These are phyloP conservation scores for Melanostoma scalare DNA, from an alignment of 2,888 invertebrate species.

Conservation along the genomic window DNA sequence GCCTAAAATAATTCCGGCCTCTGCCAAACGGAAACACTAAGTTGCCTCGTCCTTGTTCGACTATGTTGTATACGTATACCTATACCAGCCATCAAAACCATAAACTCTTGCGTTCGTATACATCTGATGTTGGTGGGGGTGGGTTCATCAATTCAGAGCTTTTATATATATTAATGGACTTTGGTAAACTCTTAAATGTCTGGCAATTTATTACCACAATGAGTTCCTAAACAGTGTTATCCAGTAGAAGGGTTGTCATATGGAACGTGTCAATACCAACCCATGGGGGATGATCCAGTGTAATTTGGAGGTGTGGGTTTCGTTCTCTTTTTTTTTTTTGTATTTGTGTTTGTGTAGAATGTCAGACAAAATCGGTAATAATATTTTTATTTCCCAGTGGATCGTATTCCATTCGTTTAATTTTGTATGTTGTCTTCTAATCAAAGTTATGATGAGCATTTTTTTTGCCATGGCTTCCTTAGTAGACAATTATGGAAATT, in stretches of 20 bases:
- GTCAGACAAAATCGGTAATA: too few species aligned
- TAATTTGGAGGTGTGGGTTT: background rate
- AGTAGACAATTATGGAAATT: too few species aligned
- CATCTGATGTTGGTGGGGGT: conserved; percentile 1
- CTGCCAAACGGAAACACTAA: conserved; percentile 5
- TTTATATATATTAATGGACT: conserved; percentile 54
- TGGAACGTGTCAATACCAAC: conserved; percentile 14
- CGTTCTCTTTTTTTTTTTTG: too few species aligned
- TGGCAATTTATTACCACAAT: conserved; percentile 43
- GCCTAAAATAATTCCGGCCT: conserved; percentile 47
- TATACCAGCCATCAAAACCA: conserved; percentile 6
- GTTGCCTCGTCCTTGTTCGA: conserved; percentile 4
- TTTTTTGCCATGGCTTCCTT: too few species aligned
- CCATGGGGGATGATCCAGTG: conserved; percentile 3
- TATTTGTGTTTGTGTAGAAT: too few species aligned
- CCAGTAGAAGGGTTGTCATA: background rate
- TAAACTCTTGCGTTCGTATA: background rate
- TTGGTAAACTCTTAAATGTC: conserved; percentile 41
- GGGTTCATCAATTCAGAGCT: conserved; percentile 38
- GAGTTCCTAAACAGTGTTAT: background rate
- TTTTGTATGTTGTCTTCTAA: too few species aligned
- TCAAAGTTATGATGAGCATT: too few species aligned
- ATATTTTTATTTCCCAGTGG: too few species aligned
- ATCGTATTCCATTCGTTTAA: too few species aligned
- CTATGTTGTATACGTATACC: background rate